Evolutionary conservation across 2,113 vertebrate genomes (phyloP).

Genomic region (Eidolon helvum): DNA sequence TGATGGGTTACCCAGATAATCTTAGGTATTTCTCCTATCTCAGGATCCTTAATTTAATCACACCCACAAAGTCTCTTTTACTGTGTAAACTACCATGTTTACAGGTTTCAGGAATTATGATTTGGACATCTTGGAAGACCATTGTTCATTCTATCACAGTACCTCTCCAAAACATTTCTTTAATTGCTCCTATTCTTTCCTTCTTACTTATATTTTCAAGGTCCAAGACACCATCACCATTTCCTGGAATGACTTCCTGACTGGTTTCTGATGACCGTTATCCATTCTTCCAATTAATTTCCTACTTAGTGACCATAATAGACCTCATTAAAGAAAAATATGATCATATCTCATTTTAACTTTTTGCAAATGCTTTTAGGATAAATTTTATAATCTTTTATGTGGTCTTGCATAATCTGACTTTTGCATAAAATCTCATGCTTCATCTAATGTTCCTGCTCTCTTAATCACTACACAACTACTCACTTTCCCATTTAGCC

Average conservation of each 20-base stretch:
- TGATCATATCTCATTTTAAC: background rate
- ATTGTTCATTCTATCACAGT: background rate
- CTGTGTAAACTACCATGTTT: background rate
- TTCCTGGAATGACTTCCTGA: background rate
- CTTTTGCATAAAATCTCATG: background rate
- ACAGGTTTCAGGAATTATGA: background rate
- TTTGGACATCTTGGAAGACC: accelerated
- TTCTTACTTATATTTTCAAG: background rate
- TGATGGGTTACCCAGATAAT: background rate
- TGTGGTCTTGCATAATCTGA: background rate
- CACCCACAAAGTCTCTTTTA: background rate
- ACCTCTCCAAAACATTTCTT: background rate
- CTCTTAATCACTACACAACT: background rate
- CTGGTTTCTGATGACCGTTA: background rate
- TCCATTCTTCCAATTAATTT: background rate
- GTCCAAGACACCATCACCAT: background rate
- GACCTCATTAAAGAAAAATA: constrained; percentile 4
- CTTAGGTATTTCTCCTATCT: background rate
- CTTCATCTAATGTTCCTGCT: background rate
- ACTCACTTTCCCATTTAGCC: background rate
- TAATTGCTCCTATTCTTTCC: background rate
- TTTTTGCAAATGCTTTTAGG: background rate
- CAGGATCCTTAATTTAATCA: background rate
- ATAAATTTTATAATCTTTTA: background rate
- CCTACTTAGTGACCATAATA: background rate